phyloP scores from a whole-genome alignment of 2,113 vertebrate species.

The Maccullochella peelii region DNA sequence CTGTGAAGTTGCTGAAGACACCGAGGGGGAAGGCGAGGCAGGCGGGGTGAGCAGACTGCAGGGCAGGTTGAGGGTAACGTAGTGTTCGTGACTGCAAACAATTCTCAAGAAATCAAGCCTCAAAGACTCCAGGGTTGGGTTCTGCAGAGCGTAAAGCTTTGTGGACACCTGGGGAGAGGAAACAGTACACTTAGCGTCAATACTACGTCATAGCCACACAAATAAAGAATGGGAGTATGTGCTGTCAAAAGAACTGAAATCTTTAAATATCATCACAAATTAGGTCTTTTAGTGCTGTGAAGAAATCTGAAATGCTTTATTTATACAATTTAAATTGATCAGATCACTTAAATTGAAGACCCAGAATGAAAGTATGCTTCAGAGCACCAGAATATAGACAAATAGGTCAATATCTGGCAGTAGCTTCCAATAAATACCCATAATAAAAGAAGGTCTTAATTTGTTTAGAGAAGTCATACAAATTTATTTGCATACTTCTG shows the following conservation, averaged over 20 bases:
- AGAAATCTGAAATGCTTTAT: neutral
- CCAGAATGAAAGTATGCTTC: neutral
- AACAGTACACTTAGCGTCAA: no score
- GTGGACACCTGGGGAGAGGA: conserved; percentile 86
- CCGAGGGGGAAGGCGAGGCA: conserved; percentile 96
- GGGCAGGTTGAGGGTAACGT: conserved; percentile 96
- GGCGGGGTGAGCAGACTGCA: conserved; percentile 96
- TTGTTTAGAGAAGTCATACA: neutral
- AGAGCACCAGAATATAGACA: neutral
- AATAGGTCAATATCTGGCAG: neutral
- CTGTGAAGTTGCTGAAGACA: conserved; percentile 98
- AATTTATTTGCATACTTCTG: neutral
- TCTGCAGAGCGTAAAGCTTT: conserved; percentile 91
- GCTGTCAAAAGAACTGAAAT: neutral
- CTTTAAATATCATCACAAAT: neutral
- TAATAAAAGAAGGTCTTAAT: neutral
- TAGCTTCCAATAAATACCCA: neutral
- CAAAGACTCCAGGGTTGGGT: conserved; percentile 93
- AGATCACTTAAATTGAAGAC: no score
- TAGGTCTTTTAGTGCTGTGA: neutral
- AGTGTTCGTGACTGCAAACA: conserved; percentile 97
- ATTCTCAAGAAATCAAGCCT: conserved; percentile 95
- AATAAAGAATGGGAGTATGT: neutral
- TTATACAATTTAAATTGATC: neutral
- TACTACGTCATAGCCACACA: neutral